Conservation (phyloP, 2,888 invertebrate species). For the Apamea epomidion region DNA sequence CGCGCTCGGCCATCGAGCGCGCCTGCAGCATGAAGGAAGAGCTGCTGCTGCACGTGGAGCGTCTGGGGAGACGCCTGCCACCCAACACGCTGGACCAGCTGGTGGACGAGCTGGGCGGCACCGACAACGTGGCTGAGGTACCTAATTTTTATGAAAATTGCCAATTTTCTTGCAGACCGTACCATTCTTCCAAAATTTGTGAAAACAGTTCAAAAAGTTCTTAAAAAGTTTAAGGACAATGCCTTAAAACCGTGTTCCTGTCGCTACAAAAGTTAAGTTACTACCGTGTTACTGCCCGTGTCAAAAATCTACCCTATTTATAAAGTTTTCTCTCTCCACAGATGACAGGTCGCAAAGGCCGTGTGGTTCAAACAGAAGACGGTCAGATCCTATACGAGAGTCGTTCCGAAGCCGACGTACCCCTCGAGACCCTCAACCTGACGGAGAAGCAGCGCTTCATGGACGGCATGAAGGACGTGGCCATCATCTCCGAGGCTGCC, state of each 20-base stretch:
- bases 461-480: conserved; percentile 99
- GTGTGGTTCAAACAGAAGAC: conserved; percentile 97
- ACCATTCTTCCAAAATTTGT: too few species aligned
- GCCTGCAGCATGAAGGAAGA: conserved; percentile 98
- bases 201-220: too few species aligned
- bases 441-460: conserved; percentile 98
- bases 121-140: conserved; percentile 98
- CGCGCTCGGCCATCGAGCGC: conserved; percentile 96
- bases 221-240: too few species aligned
- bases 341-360: conserved; percentile 99
- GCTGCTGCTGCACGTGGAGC: conserved; percentile 94
- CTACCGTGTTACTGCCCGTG: background rate
- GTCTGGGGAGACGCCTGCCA: conserved; percentile 96
- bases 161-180: background rate
- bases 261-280: background rate
- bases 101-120: conserved; percentile 99
- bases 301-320: background rate
- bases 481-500: conserved; percentile 99
- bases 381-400: conserved; percentile 98
- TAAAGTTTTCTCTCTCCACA: conserved; percentile 69
- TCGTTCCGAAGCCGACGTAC: conserved; percentile 98
- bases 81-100: conserved; percentile 99
- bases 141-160: background rate
- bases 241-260: too few species aligned
- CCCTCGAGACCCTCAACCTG: conserved; percentile 98